Evolutionary conservation across 2,888 invertebrate species (phyloP), one percentile per base, ranked within the genome.

Genomic region (Quadroppia sp.): DNA sequence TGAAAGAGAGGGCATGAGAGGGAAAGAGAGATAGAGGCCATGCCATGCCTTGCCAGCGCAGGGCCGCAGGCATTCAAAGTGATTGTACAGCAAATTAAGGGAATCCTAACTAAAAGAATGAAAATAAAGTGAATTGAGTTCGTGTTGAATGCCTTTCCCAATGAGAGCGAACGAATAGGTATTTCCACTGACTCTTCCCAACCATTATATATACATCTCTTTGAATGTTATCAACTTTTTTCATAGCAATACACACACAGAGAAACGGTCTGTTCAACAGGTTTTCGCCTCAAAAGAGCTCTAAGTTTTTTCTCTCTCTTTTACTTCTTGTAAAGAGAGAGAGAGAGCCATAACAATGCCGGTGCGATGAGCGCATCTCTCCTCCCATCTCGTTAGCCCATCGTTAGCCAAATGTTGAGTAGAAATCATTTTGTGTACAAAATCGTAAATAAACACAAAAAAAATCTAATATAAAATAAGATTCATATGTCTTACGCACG

Each of bases 401-500:
- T 36, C 6, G 6, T 36, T 36, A 36, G 11, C 4, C 11, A 36
- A 36, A 36, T 7, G 36, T 11, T 36, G 11, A 36, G 36, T 7
- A 36, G 36, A 36, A 36, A 45, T 45, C 6, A 13, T 45, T 45
- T 11, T 45, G 15, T 45, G 11, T 45, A 45, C 6, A 15, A 45
- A 15, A 45, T n/a, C n/a, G n/a, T n/a, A n/a, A n/a, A n/a, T n/a
- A n/a, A n/a, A n/a, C n/a, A n/a, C n/a, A 2, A 45, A 45, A 45
- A 45, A 45, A 45, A 45, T 45, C 45, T 15, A 45, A 36, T 36
- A 36, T 36, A 36, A 36, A 45, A 45, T 15, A 45, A 45, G 45
- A 45, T 45, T 45, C 45, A 45, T 45, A 45, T 45, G 45, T 45
- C 45, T 45, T 45, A 45, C 45, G 45, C 45, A 45, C 45, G 45